Conservation (phyloP, 2,797 vertebrate genomes). For the Pteronotus mesoamericanus region DNA sequence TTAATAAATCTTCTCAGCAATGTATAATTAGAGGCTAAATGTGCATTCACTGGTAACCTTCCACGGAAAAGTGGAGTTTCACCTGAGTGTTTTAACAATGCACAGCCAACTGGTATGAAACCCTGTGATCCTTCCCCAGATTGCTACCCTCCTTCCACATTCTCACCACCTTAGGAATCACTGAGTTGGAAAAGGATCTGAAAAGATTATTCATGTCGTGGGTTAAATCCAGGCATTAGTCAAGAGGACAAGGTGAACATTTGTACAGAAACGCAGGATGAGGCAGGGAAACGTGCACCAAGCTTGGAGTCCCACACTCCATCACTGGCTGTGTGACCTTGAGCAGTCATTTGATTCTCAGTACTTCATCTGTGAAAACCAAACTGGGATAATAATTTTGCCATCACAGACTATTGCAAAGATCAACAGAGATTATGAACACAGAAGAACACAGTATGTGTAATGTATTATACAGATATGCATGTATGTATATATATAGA, state of each 20-base stretch:
- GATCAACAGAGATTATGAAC: not conserved
- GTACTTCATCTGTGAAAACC: not conserved
- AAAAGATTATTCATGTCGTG: not conserved
- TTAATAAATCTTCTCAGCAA: not conserved
- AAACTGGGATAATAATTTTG: not conserved
- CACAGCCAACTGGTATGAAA: not conserved
- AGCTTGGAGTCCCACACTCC: not conserved
- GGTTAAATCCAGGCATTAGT: not conserved
- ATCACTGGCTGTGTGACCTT: not conserved
- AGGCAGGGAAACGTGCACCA: not conserved
- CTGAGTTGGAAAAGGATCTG: not conserved
- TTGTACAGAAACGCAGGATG: not conserved
- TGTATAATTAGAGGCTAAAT: not conserved
- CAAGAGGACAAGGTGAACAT: not conserved
- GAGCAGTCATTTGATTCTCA: not conserved
- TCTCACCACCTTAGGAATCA: not conserved
- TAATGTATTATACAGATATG: not conserved
- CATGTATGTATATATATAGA: not conserved
- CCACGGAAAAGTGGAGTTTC: not conserved
- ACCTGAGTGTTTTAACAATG: not conserved
- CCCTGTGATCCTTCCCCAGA: not conserved
- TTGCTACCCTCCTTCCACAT: too few species aligned
- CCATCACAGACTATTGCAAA: not conserved
- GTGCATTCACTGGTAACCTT: not conserved
- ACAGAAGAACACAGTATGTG: not conserved